Base-by-base conservation (phyloP, 2,113 vertebrate species). In the Hippoglossus stenolepis region DNA sequence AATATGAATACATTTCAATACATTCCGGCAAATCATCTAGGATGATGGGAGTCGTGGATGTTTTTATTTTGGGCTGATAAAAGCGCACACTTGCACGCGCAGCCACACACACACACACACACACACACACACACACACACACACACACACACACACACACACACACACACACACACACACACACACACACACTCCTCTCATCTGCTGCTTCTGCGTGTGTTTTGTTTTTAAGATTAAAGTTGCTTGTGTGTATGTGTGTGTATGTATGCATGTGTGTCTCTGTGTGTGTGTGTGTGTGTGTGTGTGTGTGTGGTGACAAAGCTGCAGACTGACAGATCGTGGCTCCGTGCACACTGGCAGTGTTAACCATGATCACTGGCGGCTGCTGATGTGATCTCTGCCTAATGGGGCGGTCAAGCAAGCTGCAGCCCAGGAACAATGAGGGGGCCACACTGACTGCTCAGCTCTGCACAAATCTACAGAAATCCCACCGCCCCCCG, bases 401-500 rank as follows among this genome's bases (percentile, higher is more conserved):
- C 96, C 96, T 98, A 99, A 98, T 98, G 97, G 96, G 96, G 95
- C 96, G 96, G 96, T 97, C 96, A 97, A 95, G 95, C 96, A 96
- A 95, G 95, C 96, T 95, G 96, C 96, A 96, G 92, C 93, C n/a
- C 90, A 96, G 94, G 96, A 96, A 98, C 97, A 99, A 99, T 97
- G 96, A 95, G 94, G 91, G 88, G 83, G 85, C 77, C 80, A 92
- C 93, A 91, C 75, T 95, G 94, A 93, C 95, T 96, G 95, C 93
- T 94, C 93, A 90, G 92, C 90, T 92, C 91, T 91, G 91, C 93
- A 40, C 31, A 93, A 95, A 84, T 96, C 96, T 95, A 95, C 95
- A 51, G 4, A 94, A 95, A 96, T 94, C 96, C n/a, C 54, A 94
- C 95, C 73, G 94, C 70, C 94, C 94, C 35, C 31, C 31, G 6